Conservation (phyloP, 2,888 invertebrate species). For the Aethes cnicana region DNA sequence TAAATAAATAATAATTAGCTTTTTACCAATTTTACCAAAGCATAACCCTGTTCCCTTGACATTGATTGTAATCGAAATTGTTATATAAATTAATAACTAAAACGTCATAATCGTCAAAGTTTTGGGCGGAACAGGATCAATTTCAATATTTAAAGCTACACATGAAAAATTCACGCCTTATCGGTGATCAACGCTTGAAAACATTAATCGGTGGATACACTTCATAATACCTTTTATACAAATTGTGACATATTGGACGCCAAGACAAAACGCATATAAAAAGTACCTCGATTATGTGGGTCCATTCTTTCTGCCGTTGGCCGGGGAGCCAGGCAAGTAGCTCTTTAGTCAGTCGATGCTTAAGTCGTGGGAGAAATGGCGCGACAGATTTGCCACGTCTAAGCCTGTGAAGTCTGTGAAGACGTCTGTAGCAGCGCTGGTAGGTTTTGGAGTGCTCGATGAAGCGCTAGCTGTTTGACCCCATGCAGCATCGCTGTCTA, state of each 20-base stretch:
- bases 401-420: conserved; percentile 76
- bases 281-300: conserved; percentile 24
- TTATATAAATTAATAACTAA: no score
- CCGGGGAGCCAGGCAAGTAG: conserved; percentile 72
- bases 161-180: neutral
- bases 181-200: neutral
- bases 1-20: no score
- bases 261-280: neutral
- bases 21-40: no score
- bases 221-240: neutral
- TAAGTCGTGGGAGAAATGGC: conserved; percentile 75
- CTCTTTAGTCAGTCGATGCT: conserved; percentile 79
- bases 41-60: no score
- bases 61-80: no score
- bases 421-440: conserved; percentile 62
- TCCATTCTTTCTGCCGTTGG: conserved; percentile 48
- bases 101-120: no score
- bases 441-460: conserved; percentile 47
- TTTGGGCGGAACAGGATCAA: no score
- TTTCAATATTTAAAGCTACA: no score
- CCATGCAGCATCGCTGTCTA: conserved; percentile 55
- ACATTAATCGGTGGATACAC: conserved; percentile 2
- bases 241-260: neutral
- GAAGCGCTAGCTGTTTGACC: conserved; percentile 55
- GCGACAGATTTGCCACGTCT: conserved; percentile 72